Conservation (phyloP, 30 jellyfish, hydroid and myxozoan genomes). For the Phacellophora camtschatica region DNA sequence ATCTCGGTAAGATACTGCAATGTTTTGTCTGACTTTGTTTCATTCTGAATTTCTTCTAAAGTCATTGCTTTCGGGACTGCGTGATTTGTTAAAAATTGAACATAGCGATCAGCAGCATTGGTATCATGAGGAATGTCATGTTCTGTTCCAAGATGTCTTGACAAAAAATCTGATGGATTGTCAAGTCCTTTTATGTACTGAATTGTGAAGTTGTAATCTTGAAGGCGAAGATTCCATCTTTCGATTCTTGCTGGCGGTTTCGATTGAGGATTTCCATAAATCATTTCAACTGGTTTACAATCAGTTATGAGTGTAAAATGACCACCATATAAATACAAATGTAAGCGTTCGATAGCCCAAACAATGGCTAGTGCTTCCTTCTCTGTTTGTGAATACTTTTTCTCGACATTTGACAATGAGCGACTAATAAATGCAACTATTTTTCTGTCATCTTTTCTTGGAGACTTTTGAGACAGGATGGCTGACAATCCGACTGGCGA, state of each 20-base stretch:
- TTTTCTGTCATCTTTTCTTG: not conserved
- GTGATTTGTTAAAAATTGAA: too few species aligned
- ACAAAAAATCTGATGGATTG: slow-evolving; percentile 34
- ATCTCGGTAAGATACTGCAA: too few species aligned
- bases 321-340: not conserved
- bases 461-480: slow-evolving; percentile 13
- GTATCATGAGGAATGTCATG: too few species aligned
- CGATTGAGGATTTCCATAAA: too few species aligned
- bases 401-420: not conserved
- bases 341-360: not conserved
- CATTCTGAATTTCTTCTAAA: too few species aligned
- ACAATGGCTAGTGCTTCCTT: not conserved
- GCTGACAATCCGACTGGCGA: slow-evolving; percentile 33
- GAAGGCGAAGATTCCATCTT: slow-evolving; percentile 15
- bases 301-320: too few species aligned
- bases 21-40: too few species aligned
- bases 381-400: slow-evolving; percentile 18
- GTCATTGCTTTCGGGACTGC: too few species aligned
- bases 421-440: slow-evolving; percentile 53
- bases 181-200: slow-evolving; percentile 2
- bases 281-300: too few species aligned
- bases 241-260: slow-evolving; percentile 21
- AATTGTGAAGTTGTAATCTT: not conserved
- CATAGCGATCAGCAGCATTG: too few species aligned
- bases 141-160: too few species aligned